phyloP scores from a whole-genome alignment of 1,140 invertebrate species.

The Papilio polytes region DNA sequence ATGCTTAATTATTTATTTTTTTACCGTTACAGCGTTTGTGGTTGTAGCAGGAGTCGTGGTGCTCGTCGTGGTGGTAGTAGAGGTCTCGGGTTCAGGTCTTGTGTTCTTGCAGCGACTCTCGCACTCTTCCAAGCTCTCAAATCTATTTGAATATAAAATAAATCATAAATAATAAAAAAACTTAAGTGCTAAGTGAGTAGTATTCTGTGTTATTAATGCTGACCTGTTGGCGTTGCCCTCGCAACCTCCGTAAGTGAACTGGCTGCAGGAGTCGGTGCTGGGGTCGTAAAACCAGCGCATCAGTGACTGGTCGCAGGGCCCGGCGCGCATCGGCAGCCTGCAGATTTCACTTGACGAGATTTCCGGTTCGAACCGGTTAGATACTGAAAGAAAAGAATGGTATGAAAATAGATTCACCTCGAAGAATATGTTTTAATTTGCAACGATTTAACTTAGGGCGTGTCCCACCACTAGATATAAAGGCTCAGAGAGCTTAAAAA shows the following conservation, averaged over 20 bases:
- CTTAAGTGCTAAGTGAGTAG: too few species aligned
- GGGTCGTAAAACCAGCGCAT: constrained; percentile 94
- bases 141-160: constrained; percentile 50
- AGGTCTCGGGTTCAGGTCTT: constrained; percentile 28
- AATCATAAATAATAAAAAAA: background rate
- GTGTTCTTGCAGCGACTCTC: constrained; percentile 68
- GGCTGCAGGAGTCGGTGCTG: constrained; percentile 87
- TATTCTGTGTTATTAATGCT: background rate
- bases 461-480: too few species aligned
- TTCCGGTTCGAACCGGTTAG: background rate
- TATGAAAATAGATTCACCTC: background rate
- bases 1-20: too few species aligned
- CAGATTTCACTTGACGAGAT: constrained; percentile 81
- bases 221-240: constrained; percentile 80
- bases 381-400: background rate
- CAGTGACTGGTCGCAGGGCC: constrained; percentile 87
- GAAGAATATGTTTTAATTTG: background rate
- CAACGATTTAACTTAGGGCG: background rate
- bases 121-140: constrained; percentile 69
- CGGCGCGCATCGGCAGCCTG: constrained; percentile 88
- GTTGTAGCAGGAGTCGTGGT: constrained; percentile 46
- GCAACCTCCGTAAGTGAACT: constrained; percentile 88
- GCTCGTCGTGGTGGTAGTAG: constrained; percentile 46
- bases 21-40: constrained; percentile 68
- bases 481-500: too few species aligned